A percentile compares a stretch with the other conserved stretches of the same genome.
Conservation (phyloP, 2,797 vertebrate genomes). For the Lacerta viridis region DNA sequence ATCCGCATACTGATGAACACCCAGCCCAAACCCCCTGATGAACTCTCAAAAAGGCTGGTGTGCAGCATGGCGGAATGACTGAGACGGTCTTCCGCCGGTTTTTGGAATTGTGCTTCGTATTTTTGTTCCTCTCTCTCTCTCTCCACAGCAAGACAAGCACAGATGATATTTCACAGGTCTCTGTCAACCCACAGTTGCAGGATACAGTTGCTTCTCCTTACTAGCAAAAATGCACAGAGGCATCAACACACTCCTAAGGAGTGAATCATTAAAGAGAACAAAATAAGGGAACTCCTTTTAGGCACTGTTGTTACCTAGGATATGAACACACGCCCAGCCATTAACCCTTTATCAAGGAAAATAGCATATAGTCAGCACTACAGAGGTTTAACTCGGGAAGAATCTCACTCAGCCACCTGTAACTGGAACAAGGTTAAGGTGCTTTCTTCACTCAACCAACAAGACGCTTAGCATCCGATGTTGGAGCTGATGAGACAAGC, state of each 20-base stretch:
- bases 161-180: background rate
- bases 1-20: too few relatives aligned
- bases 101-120: background rate
- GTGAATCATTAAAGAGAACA: constrained; percentile 34
- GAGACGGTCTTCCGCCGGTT: background rate
- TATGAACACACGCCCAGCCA: constrained; percentile 41
- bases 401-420: constrained; percentile 13
- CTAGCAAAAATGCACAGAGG: constrained; percentile 18
- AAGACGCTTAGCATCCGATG: background rate
- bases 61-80: background rate
- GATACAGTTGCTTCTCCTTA: constrained; percentile 16
- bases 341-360: constrained; percentile 33
- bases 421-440: background rate
- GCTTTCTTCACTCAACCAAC: background rate
- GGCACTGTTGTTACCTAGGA: constrained; percentile 22
- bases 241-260: constrained; percentile 19
- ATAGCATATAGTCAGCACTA: constrained; percentile 22
- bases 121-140: background rate
- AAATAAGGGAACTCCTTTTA: constrained; percentile 32
- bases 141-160: background rate
- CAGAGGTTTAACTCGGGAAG: constrained; percentile 27
- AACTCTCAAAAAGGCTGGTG: too few relatives aligned
- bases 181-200: background rate
- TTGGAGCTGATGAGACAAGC: background rate
- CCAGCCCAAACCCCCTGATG: too few relatives aligned